phyloP scores from a whole-genome alignment of 2,797 vertebrate species.

The Morelia viridis region DNA sequence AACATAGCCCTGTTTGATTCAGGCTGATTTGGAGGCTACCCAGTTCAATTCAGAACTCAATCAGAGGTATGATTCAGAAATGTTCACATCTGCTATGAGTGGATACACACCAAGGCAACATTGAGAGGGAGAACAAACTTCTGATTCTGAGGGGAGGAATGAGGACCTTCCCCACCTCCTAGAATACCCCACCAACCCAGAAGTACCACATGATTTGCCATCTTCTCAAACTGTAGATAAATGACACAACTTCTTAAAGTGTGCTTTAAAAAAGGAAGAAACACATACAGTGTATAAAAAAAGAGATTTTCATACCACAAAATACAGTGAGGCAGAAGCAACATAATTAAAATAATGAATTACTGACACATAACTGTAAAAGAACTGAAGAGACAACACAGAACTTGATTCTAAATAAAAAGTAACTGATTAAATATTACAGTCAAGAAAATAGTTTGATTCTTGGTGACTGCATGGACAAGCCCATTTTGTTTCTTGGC shows the following conservation, averaged over 20 bases:
- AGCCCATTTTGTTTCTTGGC: neutral
- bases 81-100: neutral
- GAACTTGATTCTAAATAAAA: neutral
- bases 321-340: neutral
- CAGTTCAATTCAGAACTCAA: neutral
- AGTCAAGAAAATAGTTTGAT: neutral
- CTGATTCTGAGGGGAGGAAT: neutral
- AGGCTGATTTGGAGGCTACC: neutral
- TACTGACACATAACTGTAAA: neutral
- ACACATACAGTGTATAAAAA: neutral
- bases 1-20: neutral
- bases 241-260: neutral
- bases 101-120: neutral
- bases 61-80: neutral
- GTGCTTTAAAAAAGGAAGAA: neutral
- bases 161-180: neutral
- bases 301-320: neutral
- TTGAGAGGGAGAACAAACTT: neutral
- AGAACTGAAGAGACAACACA: neutral
- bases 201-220: neutral
- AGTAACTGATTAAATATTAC: neutral
- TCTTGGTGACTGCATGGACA: neutral
- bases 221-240: neutral
- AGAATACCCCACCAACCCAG: neutral
- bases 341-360: neutral